A percentile compares a stretch with the other conserved stretches of the same genome.
Conservation (phyloP, 2,113 vertebrate genomes). For the Semnornis frantzii region DNA sequence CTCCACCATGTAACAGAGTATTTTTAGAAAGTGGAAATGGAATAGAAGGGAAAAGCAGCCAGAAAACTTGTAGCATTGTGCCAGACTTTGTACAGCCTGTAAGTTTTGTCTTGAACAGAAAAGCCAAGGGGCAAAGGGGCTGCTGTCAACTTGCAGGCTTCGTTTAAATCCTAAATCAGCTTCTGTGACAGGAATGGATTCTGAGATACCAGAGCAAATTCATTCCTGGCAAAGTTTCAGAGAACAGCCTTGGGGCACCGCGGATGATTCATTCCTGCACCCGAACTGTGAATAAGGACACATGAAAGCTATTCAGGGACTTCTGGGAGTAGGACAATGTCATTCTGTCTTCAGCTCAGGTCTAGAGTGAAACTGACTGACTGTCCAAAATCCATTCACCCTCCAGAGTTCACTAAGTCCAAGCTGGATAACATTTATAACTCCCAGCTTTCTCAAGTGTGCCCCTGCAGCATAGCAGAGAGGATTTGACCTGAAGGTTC, state of each 20-base stretch:
- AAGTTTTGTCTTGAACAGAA: background rate
- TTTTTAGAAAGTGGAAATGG: background rate
- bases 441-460: background rate
- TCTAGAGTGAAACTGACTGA: background rate
- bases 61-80: background rate
- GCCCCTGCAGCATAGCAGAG: background rate
- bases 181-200: constrained; percentile 21
- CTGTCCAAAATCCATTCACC: background rate
- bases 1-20: background rate
- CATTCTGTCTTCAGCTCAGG: background rate
- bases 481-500: background rate
- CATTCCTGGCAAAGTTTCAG: background rate
- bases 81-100: background rate
- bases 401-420: background rate
- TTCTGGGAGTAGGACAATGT: background rate
- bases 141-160: background rate
- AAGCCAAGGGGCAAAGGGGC: background rate
- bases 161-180: constrained; percentile 10
- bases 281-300: background rate
- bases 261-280: background rate
- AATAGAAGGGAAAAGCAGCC: background rate
- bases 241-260: background rate
- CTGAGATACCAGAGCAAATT: constrained; percentile 16
- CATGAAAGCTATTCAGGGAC: background rate
- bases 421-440: background rate